These are phyloP conservation scores for Heliconius hermathena DNA, from an alignment of 1,140 invertebrate species.

Conservation along the genomic window DNA sequence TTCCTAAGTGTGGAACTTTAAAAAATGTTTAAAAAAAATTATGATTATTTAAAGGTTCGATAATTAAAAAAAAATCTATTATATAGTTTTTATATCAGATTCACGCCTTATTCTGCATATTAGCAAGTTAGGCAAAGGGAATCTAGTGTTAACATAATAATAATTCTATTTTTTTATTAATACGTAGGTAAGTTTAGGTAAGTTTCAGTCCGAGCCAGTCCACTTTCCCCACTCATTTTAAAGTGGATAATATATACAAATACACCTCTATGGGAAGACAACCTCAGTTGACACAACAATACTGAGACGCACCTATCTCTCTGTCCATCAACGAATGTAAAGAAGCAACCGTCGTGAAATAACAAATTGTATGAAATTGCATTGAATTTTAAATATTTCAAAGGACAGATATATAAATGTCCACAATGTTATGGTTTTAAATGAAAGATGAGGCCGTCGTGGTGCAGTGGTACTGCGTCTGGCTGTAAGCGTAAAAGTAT, in stretches of 20 bases:
- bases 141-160: too few species aligned
- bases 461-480: too few species aligned
- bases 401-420: not conserved
- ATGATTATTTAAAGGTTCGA: too few species aligned
- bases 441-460: too few species aligned
- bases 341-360: not conserved
- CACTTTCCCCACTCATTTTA: not conserved
- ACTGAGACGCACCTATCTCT: not conserved
- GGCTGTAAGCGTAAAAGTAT: too few species aligned
- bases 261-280: not conserved
- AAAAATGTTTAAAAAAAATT: too few species aligned
- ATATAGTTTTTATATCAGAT: not conserved
- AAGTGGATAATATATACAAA: not conserved
- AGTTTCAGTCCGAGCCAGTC: not conserved
- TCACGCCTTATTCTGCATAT: too few species aligned
- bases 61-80: too few species aligned
- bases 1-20: too few species aligned
- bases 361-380: slow-evolving; percentile 4
- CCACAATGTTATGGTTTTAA: too few species aligned
- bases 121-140: too few species aligned
- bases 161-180: not conserved
- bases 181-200: not conserved
- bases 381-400: not conserved
- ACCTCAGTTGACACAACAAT: not conserved
- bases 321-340: not conserved